Evolutionary conservation across 2,797 vertebrate genomes (phyloP).

Genomic region (Syncerus caffer): DNA sequence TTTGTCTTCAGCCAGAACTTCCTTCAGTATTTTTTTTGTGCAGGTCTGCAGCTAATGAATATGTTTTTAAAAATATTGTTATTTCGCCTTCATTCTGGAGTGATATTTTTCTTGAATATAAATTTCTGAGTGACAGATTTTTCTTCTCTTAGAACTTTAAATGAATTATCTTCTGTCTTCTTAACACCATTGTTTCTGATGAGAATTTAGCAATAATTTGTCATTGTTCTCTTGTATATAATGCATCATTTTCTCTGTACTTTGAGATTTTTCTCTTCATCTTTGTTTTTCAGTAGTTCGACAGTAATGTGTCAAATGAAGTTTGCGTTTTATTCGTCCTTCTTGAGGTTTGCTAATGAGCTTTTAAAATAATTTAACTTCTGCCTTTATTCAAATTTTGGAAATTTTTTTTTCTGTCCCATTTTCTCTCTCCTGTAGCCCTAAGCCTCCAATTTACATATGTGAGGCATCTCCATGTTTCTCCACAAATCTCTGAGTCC

Average conservation of each 20-base stretch:
- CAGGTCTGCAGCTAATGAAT: background rate
- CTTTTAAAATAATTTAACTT: background rate
- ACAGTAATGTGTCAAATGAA: background rate
- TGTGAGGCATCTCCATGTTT: background rate
- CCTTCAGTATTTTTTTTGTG: background rate
- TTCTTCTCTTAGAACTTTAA: background rate
- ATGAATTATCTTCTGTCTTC: background rate
- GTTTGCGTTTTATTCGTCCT: background rate
- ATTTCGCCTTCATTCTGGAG: background rate
- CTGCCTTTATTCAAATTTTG: background rate
- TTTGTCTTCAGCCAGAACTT: background rate
- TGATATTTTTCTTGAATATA: background rate
- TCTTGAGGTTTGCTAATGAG: background rate
- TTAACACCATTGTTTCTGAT: background rate
- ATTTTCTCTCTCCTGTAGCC: background rate
- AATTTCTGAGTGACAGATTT: background rate
- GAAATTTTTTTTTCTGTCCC: background rate
- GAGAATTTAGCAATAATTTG: background rate
- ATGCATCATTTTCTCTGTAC: background rate
- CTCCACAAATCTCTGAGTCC: background rate
- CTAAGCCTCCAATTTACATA: background rate
- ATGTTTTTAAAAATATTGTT: background rate
- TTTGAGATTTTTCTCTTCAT: background rate
- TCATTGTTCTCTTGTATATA: background rate
- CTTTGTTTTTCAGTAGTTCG: conserved; percentile 7